Base-by-base conservation (phyloP, 2,888 invertebrate genomes). In the Zhuqinia jingwanae region DNA sequence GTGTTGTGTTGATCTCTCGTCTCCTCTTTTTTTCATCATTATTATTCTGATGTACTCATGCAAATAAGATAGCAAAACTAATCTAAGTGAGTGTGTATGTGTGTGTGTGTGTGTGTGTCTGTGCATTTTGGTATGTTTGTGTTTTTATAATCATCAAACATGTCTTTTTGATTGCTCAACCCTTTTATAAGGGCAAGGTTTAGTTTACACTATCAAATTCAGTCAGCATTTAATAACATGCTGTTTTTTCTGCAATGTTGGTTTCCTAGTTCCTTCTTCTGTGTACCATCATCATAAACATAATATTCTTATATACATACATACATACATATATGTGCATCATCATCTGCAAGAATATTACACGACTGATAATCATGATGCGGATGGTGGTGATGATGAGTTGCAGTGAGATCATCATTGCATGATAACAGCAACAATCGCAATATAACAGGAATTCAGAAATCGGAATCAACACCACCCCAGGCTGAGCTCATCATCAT, bases 141-240 rank as follows among this genome's bases (percentile, higher is more conserved):
- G 11, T 8, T 42, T 5, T 42, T 42, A 42, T 8, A 42, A 42
- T 8, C n/a, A n/a, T n/a, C n/a, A n/a, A n/a, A n/a, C n/a, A n/a
- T n/a, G n/a, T n/a, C 36, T 36, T 36, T 36, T 30, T 36, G 36
- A 76, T 53, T 53, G 75, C 30, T 53, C 36, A 56, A 56, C 36
- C 53, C 30, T 53, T 10, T 56, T 50, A 76, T 42, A 82, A 82
- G 82, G 82, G 82, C 82, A 82, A 82, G 82, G 82, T 63, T 63
- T 63, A 22, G 63, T 36, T 50, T 50, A 50, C 2, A 50, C n/a
- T 13, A 50, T 50, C n/a, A 50, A 36, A 36, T 36, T 25, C 13
- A 2, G 10, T 27, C 27, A 25, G 6, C 11, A 60, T 60, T 60
- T 25, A 68, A 79, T 47, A 70, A 80, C 45, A 80, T 68, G 68